These are phyloP conservation scores for Thecophora atra DNA, from an alignment of 2,888 invertebrate genomes.

Conservation along the genomic window DNA sequence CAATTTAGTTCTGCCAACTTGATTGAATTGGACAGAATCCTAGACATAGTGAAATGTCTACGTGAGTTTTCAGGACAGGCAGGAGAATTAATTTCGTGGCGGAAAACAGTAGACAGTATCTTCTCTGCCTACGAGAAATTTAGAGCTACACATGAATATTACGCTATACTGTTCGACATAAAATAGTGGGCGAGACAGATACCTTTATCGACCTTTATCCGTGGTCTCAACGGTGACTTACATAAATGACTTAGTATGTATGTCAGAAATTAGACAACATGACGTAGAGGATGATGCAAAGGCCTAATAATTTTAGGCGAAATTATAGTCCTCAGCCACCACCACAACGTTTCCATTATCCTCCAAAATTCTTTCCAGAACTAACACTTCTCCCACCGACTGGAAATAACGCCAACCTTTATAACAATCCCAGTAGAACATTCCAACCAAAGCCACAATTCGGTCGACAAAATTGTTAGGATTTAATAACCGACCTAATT, in stretches of 20 bases:
- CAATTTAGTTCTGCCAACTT: constrained; percentile 3
- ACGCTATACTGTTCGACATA: constrained; percentile 13
- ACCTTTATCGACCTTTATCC: constrained; percentile 27
- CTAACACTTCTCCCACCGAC: neutral
- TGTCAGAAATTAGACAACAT: constrained; percentile 4
- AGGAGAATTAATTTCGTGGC: constrained; percentile 28
- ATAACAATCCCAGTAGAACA: too few relatives aligned
- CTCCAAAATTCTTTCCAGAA: neutral
- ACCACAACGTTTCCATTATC: neutral
- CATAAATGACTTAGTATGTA: too few relatives aligned
- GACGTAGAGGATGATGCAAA: neutral
- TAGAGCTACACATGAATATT: constrained; percentile 22
- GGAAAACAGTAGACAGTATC: constrained; percentile 26
- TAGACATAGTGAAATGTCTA: constrained; percentile 4
- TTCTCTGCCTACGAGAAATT: neutral
- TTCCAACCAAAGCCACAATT: too few relatives aligned
- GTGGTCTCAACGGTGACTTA: constrained; percentile 23
- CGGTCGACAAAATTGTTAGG: too few relatives aligned
- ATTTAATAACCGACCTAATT: too few relatives aligned
- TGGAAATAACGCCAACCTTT: neutral
- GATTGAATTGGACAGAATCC: constrained; percentile 21
- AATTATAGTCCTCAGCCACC: neutral
- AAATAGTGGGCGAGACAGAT: constrained; percentile 15
- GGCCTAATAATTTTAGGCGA: neutral
- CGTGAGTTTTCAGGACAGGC: constrained; percentile 23